Percentiles rank a stretch among this genome's conserved stretches.
Evolutionary conservation across 2,888 invertebrate genomes (phyloP).

Genomic region (Agrotis segetum): DNA sequence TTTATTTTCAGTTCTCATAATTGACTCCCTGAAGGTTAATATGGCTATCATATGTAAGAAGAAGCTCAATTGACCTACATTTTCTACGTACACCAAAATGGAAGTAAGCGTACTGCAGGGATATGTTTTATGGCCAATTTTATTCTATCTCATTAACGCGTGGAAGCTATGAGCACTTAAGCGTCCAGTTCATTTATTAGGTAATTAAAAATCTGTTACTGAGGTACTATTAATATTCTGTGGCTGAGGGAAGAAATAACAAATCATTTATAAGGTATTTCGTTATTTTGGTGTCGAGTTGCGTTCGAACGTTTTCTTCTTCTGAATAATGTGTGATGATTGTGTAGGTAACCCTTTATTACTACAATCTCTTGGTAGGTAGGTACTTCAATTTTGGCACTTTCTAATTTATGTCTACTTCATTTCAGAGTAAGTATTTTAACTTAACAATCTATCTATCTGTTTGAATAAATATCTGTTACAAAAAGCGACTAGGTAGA

Average conservation of each 20-base stretch:
- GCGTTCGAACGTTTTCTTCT: not conserved
- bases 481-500: no score
- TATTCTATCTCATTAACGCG: constrained; percentile 1
- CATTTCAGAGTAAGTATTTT: no score
- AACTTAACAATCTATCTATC: no score
- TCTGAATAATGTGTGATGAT: not conserved
- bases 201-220: constrained; percentile 30
- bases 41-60: not conserved
- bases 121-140: constrained; percentile 24
- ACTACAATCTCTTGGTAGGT: no score
- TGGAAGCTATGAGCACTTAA: not conserved
- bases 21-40: not conserved
- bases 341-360: no score
- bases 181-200: constrained; percentile 5
- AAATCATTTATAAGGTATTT: not conserved
- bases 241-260: no score
- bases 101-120: constrained; percentile 9
- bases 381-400: no score
- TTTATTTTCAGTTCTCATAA: not conserved
- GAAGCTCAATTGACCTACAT: not conserved
- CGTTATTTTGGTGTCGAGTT: not conserved
- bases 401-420: no score
- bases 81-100: not conserved
- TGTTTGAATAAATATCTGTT: no score
- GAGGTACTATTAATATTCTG: no score